Evolutionary conservation across 2,113 vertebrate genomes (phyloP).

Genomic region (Bubalus kerabau): DNA sequence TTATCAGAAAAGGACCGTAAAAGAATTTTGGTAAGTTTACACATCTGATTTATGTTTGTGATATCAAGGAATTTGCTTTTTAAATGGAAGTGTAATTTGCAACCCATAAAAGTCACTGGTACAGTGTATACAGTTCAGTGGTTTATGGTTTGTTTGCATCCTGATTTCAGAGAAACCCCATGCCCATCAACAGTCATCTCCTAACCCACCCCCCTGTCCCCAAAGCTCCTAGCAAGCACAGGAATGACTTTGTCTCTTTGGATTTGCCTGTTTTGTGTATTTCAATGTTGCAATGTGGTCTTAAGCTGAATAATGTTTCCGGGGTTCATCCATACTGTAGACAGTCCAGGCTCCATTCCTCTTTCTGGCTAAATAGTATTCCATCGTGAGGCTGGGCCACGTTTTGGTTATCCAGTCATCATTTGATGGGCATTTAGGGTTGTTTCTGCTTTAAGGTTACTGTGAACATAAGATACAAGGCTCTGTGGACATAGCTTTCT

Average conservation of each 20-base stretch:
- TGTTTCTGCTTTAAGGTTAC: not conserved
- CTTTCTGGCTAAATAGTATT: not conserved
- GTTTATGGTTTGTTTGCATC: not conserved
- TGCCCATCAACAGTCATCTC: not conserved
- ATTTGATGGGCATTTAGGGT: not conserved
- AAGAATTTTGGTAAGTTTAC: slow-evolving; percentile 93
- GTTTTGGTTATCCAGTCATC: not conserved
- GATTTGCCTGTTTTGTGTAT: not conserved
- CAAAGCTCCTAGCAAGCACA: not conserved
- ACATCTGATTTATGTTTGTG: slow-evolving; percentile 6
- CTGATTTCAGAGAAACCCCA: not conserved
- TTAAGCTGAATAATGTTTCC: not conserved
- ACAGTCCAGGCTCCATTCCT: not conserved
- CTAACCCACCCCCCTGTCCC: fast-evolving
- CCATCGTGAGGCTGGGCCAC: not conserved
- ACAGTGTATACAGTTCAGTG: not conserved
- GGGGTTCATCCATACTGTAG: not conserved
- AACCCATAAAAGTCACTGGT: not conserved
- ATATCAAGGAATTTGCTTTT: not conserved
- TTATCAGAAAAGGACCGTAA: slow-evolving; percentile 98
- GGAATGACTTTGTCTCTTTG: not conserved
- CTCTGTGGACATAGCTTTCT: not conserved
- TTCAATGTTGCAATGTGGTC: not conserved
- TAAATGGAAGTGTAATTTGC: not conserved
- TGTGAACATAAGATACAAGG: not conserved